These are phyloP conservation scores for Pseudopleuronectes americanus DNA, from an alignment of 2,797 vertebrate genomes.

Conservation along the genomic window DNA sequence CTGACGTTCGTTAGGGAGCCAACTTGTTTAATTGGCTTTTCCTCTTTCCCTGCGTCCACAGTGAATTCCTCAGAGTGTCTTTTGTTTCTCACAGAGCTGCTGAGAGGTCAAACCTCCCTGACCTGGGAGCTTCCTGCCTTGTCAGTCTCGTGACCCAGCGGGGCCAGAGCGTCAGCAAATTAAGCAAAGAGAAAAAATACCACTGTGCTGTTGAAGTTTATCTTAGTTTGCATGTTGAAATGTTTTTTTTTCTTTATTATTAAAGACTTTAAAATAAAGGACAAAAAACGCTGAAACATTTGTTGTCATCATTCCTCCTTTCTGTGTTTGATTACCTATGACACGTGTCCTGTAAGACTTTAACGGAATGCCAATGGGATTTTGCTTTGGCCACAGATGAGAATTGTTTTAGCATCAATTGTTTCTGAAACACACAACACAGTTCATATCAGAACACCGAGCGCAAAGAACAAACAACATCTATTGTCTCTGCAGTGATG, in stretches of 20 bases:
- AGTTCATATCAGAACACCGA: slow-evolving; percentile 40
- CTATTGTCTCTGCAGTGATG: slow-evolving; percentile 72
- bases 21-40: slow-evolving; percentile 20
- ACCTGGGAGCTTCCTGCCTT: slow-evolving; percentile 24
- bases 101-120: slow-evolving; percentile 48
- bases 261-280: not conserved
- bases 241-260: not conserved
- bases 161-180: slow-evolving; percentile 19
- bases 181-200: slow-evolving; percentile 22
- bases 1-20: not conserved
- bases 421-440: slow-evolving; percentile 47
- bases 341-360: slow-evolving; percentile 27
- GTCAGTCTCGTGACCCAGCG: slow-evolving; percentile 36
- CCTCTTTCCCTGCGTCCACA: slow-evolving; percentile 13
- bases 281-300: slow-evolving; percentile 19
- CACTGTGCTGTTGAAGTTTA: not conserved
- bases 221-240: not conserved
- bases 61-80: slow-evolving; percentile 28
- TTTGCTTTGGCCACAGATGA: slow-evolving; percentile 53
- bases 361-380: slow-evolving; percentile 42
- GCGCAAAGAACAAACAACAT: slow-evolving; percentile 55
- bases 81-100: slow-evolving; percentile 16
- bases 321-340: slow-evolving; percentile 53
- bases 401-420: slow-evolving; percentile 54
- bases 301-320: slow-evolving; percentile 30